phyloP scores from a whole-genome alignment of 2,113 vertebrate species.

The Apaloderma vittatum region DNA sequence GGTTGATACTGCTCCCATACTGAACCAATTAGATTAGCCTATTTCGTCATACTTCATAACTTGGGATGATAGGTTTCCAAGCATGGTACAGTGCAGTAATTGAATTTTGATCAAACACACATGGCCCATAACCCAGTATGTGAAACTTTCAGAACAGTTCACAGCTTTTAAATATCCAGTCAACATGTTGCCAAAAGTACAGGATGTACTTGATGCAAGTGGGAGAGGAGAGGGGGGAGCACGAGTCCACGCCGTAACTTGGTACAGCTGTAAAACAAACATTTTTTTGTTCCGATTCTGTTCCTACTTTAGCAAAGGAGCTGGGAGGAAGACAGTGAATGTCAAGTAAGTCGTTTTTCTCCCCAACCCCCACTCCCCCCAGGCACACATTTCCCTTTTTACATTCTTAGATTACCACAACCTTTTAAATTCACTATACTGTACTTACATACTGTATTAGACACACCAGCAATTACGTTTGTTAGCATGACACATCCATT shows the following conservation, averaged over 20 bases:
- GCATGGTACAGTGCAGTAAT: constrained; percentile 89
- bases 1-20: constrained; percentile 90
- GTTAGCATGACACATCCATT: constrained; percentile 40
- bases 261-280: constrained; percentile 88
- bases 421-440: constrained; percentile 55
- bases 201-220: constrained; percentile 87
- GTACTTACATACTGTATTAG: constrained; percentile 56
- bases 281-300: constrained; percentile 83
- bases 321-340: constrained; percentile 73
- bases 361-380: constrained; percentile 41
- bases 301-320: constrained; percentile 79
- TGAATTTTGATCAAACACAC: constrained; percentile 96
- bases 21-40: constrained; percentile 91
- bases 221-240: constrained; percentile 73
- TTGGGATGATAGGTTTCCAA: constrained; percentile 87
- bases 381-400: constrained; percentile 61
- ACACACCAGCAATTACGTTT: constrained; percentile 42
- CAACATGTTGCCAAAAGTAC: constrained; percentile 89
- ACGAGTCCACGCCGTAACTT: constrained; percentile 78
- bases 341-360: constrained; percentile 68
- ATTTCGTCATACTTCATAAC: constrained; percentile 93
- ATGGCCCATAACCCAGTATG: constrained; percentile 90
- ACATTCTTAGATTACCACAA: constrained; percentile 60
- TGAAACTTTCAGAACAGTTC: constrained; percentile 87
- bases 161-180: constrained; percentile 89